Percentiles rank a stretch among this genome's conserved stretches.
These are phyloP conservation scores for Sceloporus tristichus DNA, from an alignment of 2,113 vertebrate species.

Conservation along the genomic window DNA sequence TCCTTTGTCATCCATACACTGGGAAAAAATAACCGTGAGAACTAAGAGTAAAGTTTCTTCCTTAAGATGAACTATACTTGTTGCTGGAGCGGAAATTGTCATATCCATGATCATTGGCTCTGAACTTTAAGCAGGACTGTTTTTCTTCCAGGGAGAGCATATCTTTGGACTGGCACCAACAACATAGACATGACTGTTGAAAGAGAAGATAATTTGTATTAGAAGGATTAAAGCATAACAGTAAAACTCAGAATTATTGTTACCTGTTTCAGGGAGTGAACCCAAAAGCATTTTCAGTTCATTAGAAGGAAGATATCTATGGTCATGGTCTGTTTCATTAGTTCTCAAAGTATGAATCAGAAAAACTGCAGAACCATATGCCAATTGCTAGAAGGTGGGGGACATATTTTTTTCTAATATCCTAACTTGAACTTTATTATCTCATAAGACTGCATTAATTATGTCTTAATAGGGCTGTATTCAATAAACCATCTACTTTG, in stretches of 20 bases:
- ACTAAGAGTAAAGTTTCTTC: slow-evolving; percentile 71
- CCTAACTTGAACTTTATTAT: background rate
- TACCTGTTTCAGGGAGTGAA: background rate
- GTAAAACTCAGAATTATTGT: background rate
- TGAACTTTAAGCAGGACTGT: slow-evolving; percentile 91
- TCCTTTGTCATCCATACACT: slow-evolving; percentile 52
- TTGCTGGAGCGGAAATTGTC: slow-evolving; percentile 91
- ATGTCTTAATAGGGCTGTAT: background rate
- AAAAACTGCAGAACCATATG: too few relatives aligned
- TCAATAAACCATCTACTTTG: background rate
- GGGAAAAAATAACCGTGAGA: slow-evolving; percentile 32
- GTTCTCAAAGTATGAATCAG: too few relatives aligned
- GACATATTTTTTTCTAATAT: too few relatives aligned
- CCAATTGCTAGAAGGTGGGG: too few relatives aligned
- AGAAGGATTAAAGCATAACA: background rate
- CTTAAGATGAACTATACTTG: slow-evolving; percentile 92
- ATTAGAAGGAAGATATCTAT: background rate
- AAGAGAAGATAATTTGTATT: slow-evolving; percentile 63
- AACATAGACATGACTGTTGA: slow-evolving; percentile 89
- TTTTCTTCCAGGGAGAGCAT: slow-evolving; percentile 85
- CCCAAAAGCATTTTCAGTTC: background rate
- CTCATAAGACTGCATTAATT: background rate
- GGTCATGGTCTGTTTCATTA: too few relatives aligned
- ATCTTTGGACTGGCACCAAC: slow-evolving; percentile 86
- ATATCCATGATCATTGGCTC: slow-evolving; percentile 88